These are phyloP conservation scores for Scaptomyza caliginosa DNA, from an alignment of 2,888 invertebrate genomes.

Conservation along the genomic window DNA sequence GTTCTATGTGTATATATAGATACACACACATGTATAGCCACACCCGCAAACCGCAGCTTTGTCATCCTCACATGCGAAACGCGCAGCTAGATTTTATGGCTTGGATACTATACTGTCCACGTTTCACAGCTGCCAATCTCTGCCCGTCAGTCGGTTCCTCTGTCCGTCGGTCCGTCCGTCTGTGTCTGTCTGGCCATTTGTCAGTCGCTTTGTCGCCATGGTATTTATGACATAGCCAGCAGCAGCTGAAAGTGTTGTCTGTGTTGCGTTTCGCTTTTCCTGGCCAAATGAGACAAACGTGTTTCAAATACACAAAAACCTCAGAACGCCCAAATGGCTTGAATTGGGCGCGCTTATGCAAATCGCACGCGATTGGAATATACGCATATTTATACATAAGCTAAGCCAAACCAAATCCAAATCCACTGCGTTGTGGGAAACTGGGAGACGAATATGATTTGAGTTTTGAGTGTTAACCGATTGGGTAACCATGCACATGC, in stretches of 20 bases:
- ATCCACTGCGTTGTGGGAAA: not conserved
- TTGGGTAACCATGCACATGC: not conserved
- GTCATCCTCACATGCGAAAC: constrained; percentile 30
- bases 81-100: constrained; percentile 39
- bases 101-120: constrained; percentile 38
- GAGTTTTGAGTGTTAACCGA: not conserved
- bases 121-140: constrained; percentile 34
- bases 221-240: constrained; percentile 42
- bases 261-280: constrained; percentile 55
- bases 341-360: constrained; percentile 67
- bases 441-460: not conserved
- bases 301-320: constrained; percentile 64
- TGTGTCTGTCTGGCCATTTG: not conserved
- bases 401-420: constrained; percentile 4
- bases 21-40: not conserved
- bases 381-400: constrained; percentile 6
- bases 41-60: constrained; percentile 24
- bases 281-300: constrained; percentile 75
- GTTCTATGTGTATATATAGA: not conserved
- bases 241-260: constrained; percentile 50
- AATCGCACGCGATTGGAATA: constrained; percentile 53
- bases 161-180: not conserved
- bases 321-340: constrained; percentile 47
- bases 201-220: constrained; percentile 16
- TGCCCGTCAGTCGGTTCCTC: constrained; percentile 15